These are phyloP conservation scores for Plusia festucae DNA, from an alignment of 2,888 invertebrate species.

Conservation along the genomic window DNA sequence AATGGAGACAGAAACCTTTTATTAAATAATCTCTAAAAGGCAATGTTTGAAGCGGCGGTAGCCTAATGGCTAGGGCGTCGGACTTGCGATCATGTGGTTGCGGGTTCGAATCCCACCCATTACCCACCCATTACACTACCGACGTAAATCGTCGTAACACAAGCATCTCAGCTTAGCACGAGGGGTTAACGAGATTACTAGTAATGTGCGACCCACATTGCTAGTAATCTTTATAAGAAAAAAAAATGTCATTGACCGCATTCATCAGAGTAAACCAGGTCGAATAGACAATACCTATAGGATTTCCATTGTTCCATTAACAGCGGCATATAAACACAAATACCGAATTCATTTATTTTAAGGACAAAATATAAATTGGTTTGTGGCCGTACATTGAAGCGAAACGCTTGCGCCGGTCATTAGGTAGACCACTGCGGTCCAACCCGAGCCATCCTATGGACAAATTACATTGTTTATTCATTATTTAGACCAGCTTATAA, in stretches of 20 bases:
- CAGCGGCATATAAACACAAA: slow-evolving; percentile 37
- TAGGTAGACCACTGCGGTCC: slow-evolving; percentile 65
- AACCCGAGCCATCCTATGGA: slow-evolving; percentile 58
- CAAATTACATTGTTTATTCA: slow-evolving; percentile 73
- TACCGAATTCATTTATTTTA: slow-evolving; percentile 58
- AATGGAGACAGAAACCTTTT: not conserved
- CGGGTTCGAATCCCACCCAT: too few relatives aligned
- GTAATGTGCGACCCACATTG: too few relatives aligned
- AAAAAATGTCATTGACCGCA: too few relatives aligned
- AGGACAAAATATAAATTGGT: slow-evolving; percentile 67
- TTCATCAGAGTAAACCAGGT: slow-evolving; percentile 19
- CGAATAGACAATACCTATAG: slow-evolving; percentile 19
- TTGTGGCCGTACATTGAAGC: slow-evolving; percentile 65
- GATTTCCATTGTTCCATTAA: slow-evolving; percentile 43
- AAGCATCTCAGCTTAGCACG: too few relatives aligned
- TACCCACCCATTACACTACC: too few relatives aligned
- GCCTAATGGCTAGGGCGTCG: too few relatives aligned
- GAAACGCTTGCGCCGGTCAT: slow-evolving; percentile 64
- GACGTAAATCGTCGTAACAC: too few relatives aligned
- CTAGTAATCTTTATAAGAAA: too few relatives aligned
- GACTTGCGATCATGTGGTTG: too few relatives aligned
- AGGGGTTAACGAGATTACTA: too few relatives aligned
- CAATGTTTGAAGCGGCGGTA: too few relatives aligned
- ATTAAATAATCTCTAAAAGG: not conserved
- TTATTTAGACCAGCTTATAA: slow-evolving; percentile 60